Percentiles rank a stretch among this genome's conserved stretches.
phyloP scores from a whole-genome alignment of 2,888 invertebrate species.

The Eristalinus sepulchralis region DNA sequence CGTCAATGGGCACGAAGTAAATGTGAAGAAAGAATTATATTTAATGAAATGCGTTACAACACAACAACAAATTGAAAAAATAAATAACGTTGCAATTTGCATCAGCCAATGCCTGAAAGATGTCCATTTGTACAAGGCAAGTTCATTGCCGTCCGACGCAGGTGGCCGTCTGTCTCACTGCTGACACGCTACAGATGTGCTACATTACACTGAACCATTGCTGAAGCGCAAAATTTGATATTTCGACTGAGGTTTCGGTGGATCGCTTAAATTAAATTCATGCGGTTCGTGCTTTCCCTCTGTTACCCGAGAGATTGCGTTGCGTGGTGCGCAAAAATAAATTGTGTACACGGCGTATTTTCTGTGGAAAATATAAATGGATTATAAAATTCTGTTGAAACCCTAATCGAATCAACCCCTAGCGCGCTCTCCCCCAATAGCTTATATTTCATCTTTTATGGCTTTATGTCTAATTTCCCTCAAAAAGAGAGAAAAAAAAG shows the following conservation, averaged over 20 bases:
- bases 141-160: background rate
- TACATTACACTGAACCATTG: background rate
- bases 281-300: background rate
- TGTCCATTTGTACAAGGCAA: background rate
- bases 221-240: background rate
- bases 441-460: conserved; percentile 46
- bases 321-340: background rate
- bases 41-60: background rate
- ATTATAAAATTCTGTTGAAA: conserved; percentile 1
- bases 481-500: conserved; percentile 36
- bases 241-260: background rate
- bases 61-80: background rate
- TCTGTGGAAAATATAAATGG: background rate
- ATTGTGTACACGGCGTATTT: background rate
- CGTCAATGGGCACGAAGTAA: background rate
- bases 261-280: background rate
- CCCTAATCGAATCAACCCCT: background rate
- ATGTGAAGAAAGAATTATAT: too few relatives aligned
- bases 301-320: background rate
- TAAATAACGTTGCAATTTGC: background rate
- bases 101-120: background rate
- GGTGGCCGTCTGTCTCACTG: background rate
- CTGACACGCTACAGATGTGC: background rate
- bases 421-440: conserved; percentile 35
- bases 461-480: conserved; percentile 56